These are phyloP conservation scores for Phainopepla nitens DNA, from an alignment of 2,113 vertebrate genomes.

Conservation along the genomic window DNA sequence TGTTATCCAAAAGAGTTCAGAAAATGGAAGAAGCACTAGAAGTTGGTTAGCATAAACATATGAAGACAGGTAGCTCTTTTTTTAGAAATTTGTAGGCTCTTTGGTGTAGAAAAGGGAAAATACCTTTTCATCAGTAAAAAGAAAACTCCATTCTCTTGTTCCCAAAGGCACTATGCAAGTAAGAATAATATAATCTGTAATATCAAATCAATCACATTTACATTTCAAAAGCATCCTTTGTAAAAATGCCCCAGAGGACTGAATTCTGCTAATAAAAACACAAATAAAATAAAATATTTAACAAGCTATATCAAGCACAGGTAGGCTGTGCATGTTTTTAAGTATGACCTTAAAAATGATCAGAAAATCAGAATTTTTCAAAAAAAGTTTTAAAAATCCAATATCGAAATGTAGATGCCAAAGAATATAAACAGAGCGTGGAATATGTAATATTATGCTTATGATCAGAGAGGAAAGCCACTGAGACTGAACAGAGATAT, in stretches of 20 bases:
- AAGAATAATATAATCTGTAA: slow-evolving; percentile 42
- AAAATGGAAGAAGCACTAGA: neutral
- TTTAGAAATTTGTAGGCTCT: neutral
- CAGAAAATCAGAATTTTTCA: neutral
- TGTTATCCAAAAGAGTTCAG: neutral
- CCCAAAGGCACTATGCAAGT: slow-evolving; percentile 39
- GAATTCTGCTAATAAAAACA: slow-evolving; percentile 46
- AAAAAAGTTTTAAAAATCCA: neutral
- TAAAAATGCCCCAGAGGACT: neutral
- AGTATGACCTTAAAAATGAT: slow-evolving; percentile 9
- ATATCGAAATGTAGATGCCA: neutral
- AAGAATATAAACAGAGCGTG: neutral
- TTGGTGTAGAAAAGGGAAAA: neutral
- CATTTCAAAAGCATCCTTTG: slow-evolving; percentile 48
- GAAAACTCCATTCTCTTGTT: slow-evolving; percentile 39
- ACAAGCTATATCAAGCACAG: neutral
- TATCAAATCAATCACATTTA: slow-evolving; percentile 67
- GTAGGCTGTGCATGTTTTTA: neutral
- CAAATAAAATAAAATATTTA: slow-evolving; percentile 48
- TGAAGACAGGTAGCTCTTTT: neutral
- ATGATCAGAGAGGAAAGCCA: neutral
- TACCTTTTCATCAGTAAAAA: slow-evolving; percentile 29
- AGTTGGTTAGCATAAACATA: neutral
- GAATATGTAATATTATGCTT: neutral
- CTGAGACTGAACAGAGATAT: neutral